A percentile compares a stretch with the other conserved stretches of the same genome.
Conservation (phyloP, 2,797 vertebrate genomes). For the Hafferia zeledoni region DNA sequence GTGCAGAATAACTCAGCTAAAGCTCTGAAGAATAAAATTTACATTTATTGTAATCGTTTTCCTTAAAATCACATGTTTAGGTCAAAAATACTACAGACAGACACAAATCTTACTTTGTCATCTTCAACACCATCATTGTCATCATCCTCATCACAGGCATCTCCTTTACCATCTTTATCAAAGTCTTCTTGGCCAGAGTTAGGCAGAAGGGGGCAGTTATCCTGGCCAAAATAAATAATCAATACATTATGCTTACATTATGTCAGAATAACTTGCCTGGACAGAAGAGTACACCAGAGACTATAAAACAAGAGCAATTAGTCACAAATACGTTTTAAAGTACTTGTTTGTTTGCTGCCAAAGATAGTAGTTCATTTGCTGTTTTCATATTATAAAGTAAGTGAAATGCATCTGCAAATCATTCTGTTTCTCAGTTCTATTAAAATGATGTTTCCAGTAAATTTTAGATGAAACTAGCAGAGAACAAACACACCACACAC, state of each 20-base stretch:
- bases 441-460: neutral
- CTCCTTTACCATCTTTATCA: constrained; percentile 94
- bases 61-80: neutral
- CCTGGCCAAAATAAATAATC: constrained; percentile 75
- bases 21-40: neutral
- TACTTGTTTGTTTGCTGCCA: neutral
- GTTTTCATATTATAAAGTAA: neutral
- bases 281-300: neutral
- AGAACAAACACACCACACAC: neutral
- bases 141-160: constrained; percentile 96
- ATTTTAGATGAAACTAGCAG: neutral
- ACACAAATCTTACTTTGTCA: constrained; percentile 84
- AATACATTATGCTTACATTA: neutral
- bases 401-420: constrained; percentile 22
- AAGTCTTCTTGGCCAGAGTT: constrained; percentile 99
- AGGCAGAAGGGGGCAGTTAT: constrained; percentile 95
- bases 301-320: neutral
- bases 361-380: constrained; percentile 12
- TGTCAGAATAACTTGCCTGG: neutral
- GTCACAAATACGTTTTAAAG: neutral
- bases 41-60: neutral
- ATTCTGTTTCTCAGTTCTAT: neutral
- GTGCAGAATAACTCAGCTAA: neutral
- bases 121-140: constrained; percentile 94
- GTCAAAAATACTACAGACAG: neutral